Percentiles rank a stretch among this genome's conserved stretches.
These are phyloP conservation scores for Chelon auratus DNA, from an alignment of 2,797 vertebrate species.

Conservation along the genomic window DNA sequence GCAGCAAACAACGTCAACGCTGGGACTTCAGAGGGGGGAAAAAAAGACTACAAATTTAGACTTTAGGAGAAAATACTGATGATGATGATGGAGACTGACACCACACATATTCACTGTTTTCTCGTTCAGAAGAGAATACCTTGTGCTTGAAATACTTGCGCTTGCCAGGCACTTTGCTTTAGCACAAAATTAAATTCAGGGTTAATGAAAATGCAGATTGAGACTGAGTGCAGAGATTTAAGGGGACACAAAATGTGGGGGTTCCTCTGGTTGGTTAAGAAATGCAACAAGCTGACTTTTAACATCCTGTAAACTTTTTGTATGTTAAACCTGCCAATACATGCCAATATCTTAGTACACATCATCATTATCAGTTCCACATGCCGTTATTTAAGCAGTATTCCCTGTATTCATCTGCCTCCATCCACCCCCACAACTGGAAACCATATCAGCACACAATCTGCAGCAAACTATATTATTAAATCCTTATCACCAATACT, in stretches of 20 bases:
- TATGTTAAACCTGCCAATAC: not conserved
- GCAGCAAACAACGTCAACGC: slow-evolving; percentile 41
- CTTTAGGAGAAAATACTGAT: not conserved
- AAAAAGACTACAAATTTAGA: not conserved
- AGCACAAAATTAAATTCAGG: not conserved
- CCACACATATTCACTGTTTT: no score
- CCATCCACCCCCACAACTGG: slow-evolving; percentile 15
- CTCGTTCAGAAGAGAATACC: not conserved
- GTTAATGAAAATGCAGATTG: not conserved
- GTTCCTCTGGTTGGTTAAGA: not conserved
- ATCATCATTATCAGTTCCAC: not conserved
- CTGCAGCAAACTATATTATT: not conserved
- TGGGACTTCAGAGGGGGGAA: slow-evolving; percentile 10
- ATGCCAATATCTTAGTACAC: no score
- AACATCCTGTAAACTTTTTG: not conserved
- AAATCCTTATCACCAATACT: not conserved
- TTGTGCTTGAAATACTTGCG: not conserved
- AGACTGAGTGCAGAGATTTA: not conserved
- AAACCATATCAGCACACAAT: not conserved
- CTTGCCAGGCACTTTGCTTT: not conserved
- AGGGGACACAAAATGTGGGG: not conserved
- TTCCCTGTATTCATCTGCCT: not conserved
- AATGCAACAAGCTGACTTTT: not conserved
- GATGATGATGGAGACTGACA: not conserved
- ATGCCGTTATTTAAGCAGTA: not conserved